Conservation (phyloP, 2,888 invertebrate genomes). For the Cephus runcator region DNA sequence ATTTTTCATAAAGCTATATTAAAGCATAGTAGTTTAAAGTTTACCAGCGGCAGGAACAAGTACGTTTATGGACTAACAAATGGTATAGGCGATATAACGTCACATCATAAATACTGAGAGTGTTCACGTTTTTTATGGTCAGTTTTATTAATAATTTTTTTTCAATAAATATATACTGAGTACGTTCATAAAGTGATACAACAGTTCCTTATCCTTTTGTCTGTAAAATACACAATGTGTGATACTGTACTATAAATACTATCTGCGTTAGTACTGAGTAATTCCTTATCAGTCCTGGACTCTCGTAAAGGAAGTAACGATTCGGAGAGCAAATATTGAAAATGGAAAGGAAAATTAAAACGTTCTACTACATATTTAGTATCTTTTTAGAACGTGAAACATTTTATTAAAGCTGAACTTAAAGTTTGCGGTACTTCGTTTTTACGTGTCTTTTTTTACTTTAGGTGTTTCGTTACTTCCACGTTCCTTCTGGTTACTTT, state of each 20-base stretch:
- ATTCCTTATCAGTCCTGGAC: neutral
- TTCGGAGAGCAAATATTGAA: neutral
- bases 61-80: neutral
- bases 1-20: neutral
- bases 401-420: neutral
- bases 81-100: neutral
- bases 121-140: neutral
- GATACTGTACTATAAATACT: neutral
- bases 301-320: neutral
- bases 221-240: neutral
- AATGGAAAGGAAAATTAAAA: neutral
- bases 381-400: neutral
- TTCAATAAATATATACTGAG: neutral
- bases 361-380: neutral
- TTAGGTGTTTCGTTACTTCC: slow-evolving; percentile 9
- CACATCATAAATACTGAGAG: neutral
- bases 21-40: neutral
- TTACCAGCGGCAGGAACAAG: neutral
- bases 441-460: slow-evolving; percentile 13
- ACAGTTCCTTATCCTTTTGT: neutral
- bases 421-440: neutral
- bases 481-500: slow-evolving; percentile 13
- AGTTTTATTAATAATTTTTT: neutral
- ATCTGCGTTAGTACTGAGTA: neutral
- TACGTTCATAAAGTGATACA: neutral